Evolutionary conservation across 2,113 vertebrate genomes (phyloP), one percentile per base, ranked within the genome.

Genomic region (Chascanopsetta lugubris): DNA sequence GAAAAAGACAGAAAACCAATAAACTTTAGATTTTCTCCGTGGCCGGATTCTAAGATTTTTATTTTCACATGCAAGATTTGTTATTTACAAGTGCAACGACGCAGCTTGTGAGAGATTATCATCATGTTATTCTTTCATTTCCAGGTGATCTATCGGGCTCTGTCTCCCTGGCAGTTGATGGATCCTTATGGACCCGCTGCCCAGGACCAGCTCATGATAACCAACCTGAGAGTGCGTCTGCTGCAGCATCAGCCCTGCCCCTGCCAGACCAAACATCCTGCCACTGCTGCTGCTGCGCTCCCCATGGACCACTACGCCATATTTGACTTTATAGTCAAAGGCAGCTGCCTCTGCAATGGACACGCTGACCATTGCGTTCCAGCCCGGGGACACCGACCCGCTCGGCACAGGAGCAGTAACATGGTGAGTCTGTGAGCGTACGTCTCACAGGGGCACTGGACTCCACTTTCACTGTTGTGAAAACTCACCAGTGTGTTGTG

Each of bases 291-390:
- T 7, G 83, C 83, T 57, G 78, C 77, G 11, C 88, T 84, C 0
- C 88, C 85, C 0, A 62, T 90, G 2, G 88, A 88, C 8, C 94
- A 96, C 82, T 96, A 94, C 0, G 95, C 95, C 3, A 29, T 98
- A 84, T 97, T 95, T 0, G 95, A 98, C 70, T 96, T 97, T 79
- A 95, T 98, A 1, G 93, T 94, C 51, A 96, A 95, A 85, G 96
- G 96, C 72, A 97, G 95, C 78, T 97, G 95, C 80, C 95, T 96
- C 82, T 98, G 96, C 80, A 94, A 96, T 0, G 96, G 96, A 72
- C 96, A 98, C 0, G 95, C 96, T 0, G 94, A 96, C 79, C 93
- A 93, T 29, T 97, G 96, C 5, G 6, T 92, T 2, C 92, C 94
- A 0, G 83, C 93, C 0, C 10, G 79, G 0, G 90, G 91, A 15